Percentiles rank a stretch among this genome's conserved stretches.
Evolutionary conservation across 2,113 vertebrate genomes (phyloP).

Genomic region (Emydocephalus ijimae): DNA sequence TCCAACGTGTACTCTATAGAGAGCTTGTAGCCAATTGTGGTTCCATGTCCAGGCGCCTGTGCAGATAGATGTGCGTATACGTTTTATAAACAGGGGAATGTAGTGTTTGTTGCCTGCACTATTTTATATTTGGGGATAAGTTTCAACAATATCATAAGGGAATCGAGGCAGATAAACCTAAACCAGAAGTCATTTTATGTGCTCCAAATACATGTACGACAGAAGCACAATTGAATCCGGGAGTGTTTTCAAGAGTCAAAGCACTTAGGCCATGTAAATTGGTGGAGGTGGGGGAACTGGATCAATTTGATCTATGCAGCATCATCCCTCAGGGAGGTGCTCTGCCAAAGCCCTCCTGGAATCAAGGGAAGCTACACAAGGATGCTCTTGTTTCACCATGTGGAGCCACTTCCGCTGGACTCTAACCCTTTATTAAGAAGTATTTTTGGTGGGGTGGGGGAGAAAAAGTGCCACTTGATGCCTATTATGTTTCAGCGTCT

Average conservation of each 20-base stretch:
- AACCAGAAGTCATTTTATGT: background rate
- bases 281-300: fast-evolving
- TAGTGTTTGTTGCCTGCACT: background rate
- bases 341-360: background rate
- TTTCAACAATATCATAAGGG: background rate
- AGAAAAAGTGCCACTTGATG: background rate
- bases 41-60: background rate
- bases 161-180: background rate
- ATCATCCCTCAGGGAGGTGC: background rate
- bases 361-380: background rate
- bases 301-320: background rate
- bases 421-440: background rate
- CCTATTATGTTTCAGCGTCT: background rate
- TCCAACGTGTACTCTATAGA: background rate
- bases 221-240: background rate
- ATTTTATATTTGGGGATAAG: background rate
- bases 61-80: no score
- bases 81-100: background rate
- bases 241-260: background rate
- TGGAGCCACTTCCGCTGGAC: background rate
- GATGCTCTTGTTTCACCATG: background rate
- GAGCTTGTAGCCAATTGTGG: background rate
- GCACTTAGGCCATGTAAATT: background rate
- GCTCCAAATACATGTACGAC: background rate
- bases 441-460: background rate